Base-by-base conservation (phyloP, 2,797 vertebrate species). In the Sebastes oblongus region DNA sequence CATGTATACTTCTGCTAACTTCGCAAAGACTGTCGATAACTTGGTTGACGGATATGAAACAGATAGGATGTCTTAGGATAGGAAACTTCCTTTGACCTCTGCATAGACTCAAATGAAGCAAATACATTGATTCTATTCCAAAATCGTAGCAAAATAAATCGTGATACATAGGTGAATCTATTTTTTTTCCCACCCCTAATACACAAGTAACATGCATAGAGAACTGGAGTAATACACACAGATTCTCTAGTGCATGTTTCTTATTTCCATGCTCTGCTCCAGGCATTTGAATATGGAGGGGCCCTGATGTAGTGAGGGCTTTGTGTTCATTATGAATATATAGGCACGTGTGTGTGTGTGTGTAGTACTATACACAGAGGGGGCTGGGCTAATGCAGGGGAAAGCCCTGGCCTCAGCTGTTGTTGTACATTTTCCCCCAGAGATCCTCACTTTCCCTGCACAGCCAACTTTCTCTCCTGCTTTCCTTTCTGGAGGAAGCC, bases 401-500 rank as follows among this genome's bases (percentile, higher is more conserved):
- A 91, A 93, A 93, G 88, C 89, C 91, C 86, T 91, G 86, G 86
- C 87, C 85, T 92, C 93, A 93, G 90, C 92, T 93, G 93, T 88
- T 92, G 86, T 91, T 88, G 83, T 79, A 89, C 82, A 89, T 87
- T 83, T 83, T 13, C 75, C 74, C 70, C 82, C 66, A 36, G 72
- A 88, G 61, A 82, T 69, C 62, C 84, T 89, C 70, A 67, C 85
- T 88, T 89, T 92, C 80, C 66, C 83, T 50, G 73, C 52, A 52
- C 25, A 60, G 36, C 46, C 42, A 88, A 88, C 83, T 84, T 73
- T 88, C 66, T 70, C 61, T 66, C 60, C 56, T 73, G 42, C 61
- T 86, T 86, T 84, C 78, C 71, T 78, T 86, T 89, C 59, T 77
- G 64, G 56, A 67, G 25, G 77, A 81, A 81, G 74, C 78, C 85